Evolutionary conservation across 2,113 vertebrate species (phyloP).

Genomic region (Carettochelys insculpta): DNA sequence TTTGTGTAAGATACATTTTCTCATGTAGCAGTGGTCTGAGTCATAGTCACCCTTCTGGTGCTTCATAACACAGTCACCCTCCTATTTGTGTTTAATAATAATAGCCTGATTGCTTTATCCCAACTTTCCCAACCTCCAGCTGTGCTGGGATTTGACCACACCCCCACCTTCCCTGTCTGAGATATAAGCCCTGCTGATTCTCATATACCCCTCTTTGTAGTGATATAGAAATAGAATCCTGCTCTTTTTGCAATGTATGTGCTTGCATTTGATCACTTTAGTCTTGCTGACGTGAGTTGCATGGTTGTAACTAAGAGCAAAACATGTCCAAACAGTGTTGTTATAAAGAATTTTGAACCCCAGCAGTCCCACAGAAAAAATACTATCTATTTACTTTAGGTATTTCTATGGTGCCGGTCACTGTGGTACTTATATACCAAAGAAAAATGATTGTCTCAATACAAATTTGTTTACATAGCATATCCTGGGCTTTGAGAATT

Average conservation of each 20-base stretch:
- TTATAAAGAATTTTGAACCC: neutral
- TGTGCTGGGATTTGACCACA: neutral
- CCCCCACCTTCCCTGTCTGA: neutral
- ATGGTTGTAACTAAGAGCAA: neutral
- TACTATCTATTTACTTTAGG: neutral
- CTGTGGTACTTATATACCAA: neutral
- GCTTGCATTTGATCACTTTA: neutral
- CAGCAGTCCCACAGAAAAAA: neutral
- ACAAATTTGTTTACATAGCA: too few species aligned
- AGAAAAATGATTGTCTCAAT: neutral
- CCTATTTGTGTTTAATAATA: neutral
- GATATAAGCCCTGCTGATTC: rapidly evolving
- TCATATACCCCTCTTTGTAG: rapidly evolving
- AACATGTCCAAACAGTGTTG: neutral
- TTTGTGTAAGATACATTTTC: neutral
- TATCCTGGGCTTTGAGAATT: too few species aligned
- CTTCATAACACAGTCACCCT: neutral
- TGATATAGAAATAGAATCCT: rapidly evolving
- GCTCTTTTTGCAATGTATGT: neutral
- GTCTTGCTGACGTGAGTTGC: neutral
- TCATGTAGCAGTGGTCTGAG: neutral
- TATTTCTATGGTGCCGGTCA: neutral
- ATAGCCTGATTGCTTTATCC: neutral
- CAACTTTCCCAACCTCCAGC: neutral
- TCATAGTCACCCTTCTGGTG: neutral